Evolutionary conservation across 2,113 vertebrate genomes (phyloP).

Genomic region (Callithrix jacchus): DNA sequence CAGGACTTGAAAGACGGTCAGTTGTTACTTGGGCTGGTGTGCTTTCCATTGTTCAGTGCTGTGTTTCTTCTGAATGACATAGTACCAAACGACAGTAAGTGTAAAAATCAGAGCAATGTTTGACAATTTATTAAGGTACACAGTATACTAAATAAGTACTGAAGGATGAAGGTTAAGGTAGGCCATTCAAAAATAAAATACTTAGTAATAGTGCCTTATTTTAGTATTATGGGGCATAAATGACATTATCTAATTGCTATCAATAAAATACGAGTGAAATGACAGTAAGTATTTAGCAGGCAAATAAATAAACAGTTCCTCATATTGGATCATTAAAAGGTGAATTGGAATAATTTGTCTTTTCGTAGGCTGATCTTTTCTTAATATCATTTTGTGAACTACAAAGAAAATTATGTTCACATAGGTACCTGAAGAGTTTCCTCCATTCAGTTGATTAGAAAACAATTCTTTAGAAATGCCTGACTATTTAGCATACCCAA

Average conservation of each 20-base stretch:
- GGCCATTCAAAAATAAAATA: not conserved
- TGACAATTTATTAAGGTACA: not conserved
- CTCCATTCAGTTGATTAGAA: not conserved
- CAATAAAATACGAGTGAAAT: slow-evolving; percentile 67
- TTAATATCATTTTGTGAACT: slow-evolving; percentile 41
- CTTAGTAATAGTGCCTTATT: not conserved
- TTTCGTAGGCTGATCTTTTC: slow-evolving; percentile 37
- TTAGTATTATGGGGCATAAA: slow-evolving; percentile 45
- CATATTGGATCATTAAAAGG: slow-evolving; percentile 15
- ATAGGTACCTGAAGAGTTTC: not conserved
- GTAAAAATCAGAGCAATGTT: not conserved
- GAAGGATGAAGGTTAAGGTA: not conserved
- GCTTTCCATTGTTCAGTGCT: not conserved
- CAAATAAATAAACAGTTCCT: slow-evolving; percentile 59
- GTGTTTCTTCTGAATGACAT: not conserved
- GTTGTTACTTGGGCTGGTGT: not conserved
- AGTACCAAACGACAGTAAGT: not conserved
- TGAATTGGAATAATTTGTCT: not conserved
- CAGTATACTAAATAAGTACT: not conserved
- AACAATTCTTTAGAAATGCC: slow-evolving; percentile 53
- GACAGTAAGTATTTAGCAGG: slow-evolving; percentile 56
- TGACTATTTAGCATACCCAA: slow-evolving; percentile 13
- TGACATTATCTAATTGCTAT: slow-evolving; percentile 22
- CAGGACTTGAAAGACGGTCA: not conserved
- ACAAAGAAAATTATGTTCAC: slow-evolving; percentile 31